A percentile compares a stretch with the other conserved stretches of the same genome.
phyloP scores from a whole-genome alignment of 2,888 invertebrate genomes.

The Helobdella robusta region DNA sequence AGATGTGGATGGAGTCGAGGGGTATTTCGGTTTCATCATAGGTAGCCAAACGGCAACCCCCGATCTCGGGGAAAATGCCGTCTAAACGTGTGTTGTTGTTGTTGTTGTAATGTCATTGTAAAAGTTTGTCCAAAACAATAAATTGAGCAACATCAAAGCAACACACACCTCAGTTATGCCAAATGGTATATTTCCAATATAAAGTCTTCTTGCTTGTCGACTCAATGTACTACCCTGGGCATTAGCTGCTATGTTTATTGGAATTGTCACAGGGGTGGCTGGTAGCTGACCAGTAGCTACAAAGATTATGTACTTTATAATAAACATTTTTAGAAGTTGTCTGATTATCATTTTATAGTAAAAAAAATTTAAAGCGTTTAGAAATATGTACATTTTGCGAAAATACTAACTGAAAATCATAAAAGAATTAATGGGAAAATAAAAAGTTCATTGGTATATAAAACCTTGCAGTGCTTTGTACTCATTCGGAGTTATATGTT shows the following conservation, averaged over 20 bases:
- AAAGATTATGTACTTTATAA: constrained; percentile 40
- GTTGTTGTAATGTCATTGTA: no score
- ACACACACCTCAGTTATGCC: constrained; percentile 79
- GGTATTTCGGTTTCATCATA: no score
- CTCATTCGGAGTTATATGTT: constrained; percentile 92
- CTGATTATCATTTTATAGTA: neutral
- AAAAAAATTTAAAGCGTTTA: neutral
- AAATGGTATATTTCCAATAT: constrained; percentile 94
- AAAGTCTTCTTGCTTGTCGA: constrained; percentile 75
- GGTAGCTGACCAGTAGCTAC: constrained; percentile 71
- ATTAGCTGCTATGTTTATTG: constrained; percentile 84
- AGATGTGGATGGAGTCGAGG: no score
- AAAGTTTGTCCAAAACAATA: no score
- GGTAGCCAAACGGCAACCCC: no score
- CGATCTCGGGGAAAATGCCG: no score
- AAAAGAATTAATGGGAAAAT: neutral
- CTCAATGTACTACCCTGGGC: constrained; percentile 93
- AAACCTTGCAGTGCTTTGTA: constrained; percentile 61
- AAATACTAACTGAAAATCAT: neutral
- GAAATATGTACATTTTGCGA: neutral
- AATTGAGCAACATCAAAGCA: no score
- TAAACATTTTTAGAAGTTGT: neutral
- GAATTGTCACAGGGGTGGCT: constrained; percentile 37
- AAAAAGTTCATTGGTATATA: no score
- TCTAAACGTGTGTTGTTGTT: no score